Conservation (phyloP, 2,888 invertebrate genomes). For the Xylota segnis region DNA sequence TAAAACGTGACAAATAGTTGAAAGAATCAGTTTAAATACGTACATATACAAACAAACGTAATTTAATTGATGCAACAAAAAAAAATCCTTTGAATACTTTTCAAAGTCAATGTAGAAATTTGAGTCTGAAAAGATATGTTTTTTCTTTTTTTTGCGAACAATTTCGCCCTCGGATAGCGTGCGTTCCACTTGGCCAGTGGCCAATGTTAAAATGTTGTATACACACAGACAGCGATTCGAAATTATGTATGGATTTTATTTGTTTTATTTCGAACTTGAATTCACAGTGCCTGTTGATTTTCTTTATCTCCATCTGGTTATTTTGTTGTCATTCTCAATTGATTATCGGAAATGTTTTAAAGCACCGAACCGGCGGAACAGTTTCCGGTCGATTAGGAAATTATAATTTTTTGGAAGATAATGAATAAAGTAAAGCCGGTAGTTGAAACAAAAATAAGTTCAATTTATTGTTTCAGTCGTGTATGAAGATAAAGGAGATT, state of each 20-base stretch:
- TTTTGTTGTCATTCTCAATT: slow-evolving; percentile 16
- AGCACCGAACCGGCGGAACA: slow-evolving; percentile 39
- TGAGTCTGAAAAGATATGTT: not conserved
- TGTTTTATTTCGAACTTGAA: slow-evolving; percentile 19
- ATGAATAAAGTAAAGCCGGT: not conserved
- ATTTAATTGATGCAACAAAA: slow-evolving; percentile 27
- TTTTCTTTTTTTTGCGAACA: slow-evolving; percentile 16
- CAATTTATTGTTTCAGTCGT: slow-evolving; percentile 19
- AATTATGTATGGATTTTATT: not conserved
- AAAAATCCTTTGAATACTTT: slow-evolving; percentile 37
- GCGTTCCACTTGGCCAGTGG: slow-evolving; percentile 71
- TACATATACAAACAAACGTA: not conserved
- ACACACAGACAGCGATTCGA: slow-evolving; percentile 62
- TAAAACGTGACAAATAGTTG: slow-evolving; percentile 38
- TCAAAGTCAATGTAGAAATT: slow-evolving; percentile 48
- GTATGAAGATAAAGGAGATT: not conserved
- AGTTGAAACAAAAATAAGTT: not conserved
- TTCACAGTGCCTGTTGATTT: slow-evolving; percentile 9
- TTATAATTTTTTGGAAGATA: slow-evolving; percentile 12
- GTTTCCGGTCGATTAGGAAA: slow-evolving; percentile 58
- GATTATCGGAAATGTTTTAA: slow-evolving; percentile 8
- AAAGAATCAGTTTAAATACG: not conserved
- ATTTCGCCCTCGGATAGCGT: slow-evolving; percentile 39
- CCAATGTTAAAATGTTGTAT: slow-evolving; percentile 69
- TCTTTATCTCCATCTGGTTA: not conserved